Percentiles rank a stretch among this genome's conserved stretches.
Conservation (phyloP, 2,113 vertebrate species). For the Leucopsar rothschildi region DNA sequence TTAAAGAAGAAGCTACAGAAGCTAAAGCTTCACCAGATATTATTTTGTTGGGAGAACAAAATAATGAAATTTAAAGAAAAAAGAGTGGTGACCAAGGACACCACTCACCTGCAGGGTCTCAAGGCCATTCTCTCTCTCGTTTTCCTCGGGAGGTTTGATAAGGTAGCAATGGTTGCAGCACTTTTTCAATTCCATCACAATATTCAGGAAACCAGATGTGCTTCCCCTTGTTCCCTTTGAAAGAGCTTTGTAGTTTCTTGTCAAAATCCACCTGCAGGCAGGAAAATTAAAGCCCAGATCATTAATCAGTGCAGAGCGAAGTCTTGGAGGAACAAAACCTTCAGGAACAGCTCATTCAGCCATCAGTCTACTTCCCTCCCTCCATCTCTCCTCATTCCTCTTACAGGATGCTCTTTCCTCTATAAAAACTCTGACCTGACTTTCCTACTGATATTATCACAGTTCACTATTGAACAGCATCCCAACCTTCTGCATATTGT, state of each 20-base stretch:
- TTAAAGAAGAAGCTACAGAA: not conserved
- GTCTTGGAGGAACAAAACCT: not conserved
- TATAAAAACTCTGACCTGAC: not conserved
- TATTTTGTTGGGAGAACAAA: not conserved
- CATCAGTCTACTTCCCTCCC: not conserved
- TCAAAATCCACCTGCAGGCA: slow-evolving; percentile 92
- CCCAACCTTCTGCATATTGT: not conserved
- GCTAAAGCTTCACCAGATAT: not conserved
- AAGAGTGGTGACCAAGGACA: not conserved
- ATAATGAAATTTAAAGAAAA: not conserved
- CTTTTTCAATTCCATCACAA: slow-evolving; percentile 98
- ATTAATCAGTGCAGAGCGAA: not conserved
- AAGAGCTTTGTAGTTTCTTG: slow-evolving; percentile 96
- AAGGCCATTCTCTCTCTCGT: slow-evolving; percentile 75
- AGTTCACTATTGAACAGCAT: not conserved
- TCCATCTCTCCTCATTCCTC: not conserved
- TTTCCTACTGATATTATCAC: not conserved
- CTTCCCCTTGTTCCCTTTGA: slow-evolving; percentile 90
- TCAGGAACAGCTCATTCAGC: not conserved
- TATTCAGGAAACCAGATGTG: slow-evolving; percentile 96
- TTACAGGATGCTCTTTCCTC: not conserved
- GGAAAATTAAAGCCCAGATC: not conserved
- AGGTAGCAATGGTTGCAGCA: slow-evolving; percentile 97
- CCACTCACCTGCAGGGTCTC: slow-evolving; percentile 81
- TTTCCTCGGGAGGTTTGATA: slow-evolving; percentile 89